These are phyloP conservation scores for Calameuta idolon DNA, from an alignment of 2,888 invertebrate species.

Conservation along the genomic window DNA sequence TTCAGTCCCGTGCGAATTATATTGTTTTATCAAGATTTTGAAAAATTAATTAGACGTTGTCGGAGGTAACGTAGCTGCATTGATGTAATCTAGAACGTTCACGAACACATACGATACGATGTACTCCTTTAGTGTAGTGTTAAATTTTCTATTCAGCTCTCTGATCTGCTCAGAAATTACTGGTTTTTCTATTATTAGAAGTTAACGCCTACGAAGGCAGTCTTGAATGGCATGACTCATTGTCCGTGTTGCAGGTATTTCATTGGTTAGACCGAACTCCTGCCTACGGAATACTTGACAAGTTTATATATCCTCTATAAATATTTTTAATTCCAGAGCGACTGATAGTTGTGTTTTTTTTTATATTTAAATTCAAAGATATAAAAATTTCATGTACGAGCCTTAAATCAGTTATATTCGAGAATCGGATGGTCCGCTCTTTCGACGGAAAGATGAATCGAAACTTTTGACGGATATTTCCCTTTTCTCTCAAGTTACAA, in stretches of 20 bases:
- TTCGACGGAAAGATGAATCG: neutral
- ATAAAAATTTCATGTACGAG: neutral
- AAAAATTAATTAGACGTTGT: neutral
- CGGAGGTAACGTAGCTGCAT: too few species aligned
- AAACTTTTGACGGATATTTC: neutral
- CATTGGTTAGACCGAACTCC: neutral
- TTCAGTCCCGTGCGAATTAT: neutral
- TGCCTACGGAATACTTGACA: neutral
- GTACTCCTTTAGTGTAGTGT: neutral
- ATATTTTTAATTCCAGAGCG: neutral
- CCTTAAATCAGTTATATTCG: neutral
- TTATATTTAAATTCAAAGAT: neutral
- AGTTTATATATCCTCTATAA: neutral
- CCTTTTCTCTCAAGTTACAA: neutral
- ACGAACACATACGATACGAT: neutral
- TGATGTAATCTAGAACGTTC: neutral
- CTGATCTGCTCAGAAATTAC: neutral
- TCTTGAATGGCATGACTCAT: neutral
- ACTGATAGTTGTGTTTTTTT: neutral
- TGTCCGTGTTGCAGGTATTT: neutral
- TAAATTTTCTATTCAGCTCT: neutral
- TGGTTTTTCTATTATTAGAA: conserved; percentile 13
- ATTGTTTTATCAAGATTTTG: neutral
- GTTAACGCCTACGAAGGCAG: conserved; percentile 12
- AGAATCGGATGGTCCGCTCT: neutral